Evolutionary conservation across 2,888 invertebrate species (phyloP).

Genomic region (Tillus elongatus): DNA sequence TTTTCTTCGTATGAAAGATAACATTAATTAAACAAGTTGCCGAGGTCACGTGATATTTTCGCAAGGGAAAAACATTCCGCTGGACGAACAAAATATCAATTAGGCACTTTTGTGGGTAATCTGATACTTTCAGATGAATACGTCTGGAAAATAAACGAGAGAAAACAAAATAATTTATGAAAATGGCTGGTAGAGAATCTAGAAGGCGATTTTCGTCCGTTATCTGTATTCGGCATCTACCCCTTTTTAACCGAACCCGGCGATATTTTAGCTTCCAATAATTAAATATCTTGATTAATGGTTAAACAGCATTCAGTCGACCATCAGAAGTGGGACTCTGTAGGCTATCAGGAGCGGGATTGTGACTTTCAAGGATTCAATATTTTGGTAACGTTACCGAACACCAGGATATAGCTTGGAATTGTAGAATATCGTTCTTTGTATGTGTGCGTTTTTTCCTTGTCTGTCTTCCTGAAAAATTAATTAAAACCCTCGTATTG

Average conservation of each 20-base stretch:
- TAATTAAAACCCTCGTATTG: conserved; percentile 30
- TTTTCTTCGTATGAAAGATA: too few species aligned
- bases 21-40: too few species aligned
- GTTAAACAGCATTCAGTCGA: too few species aligned
- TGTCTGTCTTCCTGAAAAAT: conserved; percentile 27
- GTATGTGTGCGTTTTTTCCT: conserved; percentile 18
- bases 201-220: neutral
- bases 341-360: conserved; percentile 7
- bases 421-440: too few species aligned
- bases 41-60: too few species aligned
- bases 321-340: too few species aligned
- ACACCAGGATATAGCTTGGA: too few species aligned
- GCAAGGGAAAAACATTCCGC: too few species aligned
- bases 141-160: neutral
- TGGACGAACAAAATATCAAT: too few species aligned
- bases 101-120: neutral
- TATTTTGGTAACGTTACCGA: too few species aligned
- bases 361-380: too few species aligned
- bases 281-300: conserved; percentile 35
- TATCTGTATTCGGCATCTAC: conserved; percentile 23
- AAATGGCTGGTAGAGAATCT: neutral
- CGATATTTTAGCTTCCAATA: conserved; percentile 34
- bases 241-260: conserved; percentile 25
- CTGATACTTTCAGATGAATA: neutral
- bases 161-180: conserved; percentile 1